Evolutionary conservation across 2,888 invertebrate genomes (phyloP).

Genomic region (Lycaena phlaeas): DNA sequence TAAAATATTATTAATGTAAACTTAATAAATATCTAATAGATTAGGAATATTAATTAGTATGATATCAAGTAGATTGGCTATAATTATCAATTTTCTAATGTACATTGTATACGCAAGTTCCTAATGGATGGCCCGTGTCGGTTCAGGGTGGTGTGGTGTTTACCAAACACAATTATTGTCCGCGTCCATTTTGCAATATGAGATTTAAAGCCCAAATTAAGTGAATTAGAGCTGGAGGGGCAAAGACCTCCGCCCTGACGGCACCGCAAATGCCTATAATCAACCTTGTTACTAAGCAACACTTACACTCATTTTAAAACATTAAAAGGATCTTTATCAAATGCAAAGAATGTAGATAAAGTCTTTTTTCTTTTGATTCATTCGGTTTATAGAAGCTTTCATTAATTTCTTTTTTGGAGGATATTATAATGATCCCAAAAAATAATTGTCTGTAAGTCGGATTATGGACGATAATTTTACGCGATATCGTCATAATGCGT

Average conservation of each 20-base stretch:
- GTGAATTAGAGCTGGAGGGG: constrained; percentile 57
- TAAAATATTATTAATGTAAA: too few species aligned
- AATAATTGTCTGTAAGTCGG: too few species aligned
- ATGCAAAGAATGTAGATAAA: not conserved
- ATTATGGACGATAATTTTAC: too few species aligned
- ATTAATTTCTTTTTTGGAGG: too few species aligned
- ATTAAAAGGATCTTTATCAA: not conserved
- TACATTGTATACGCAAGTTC: constrained; percentile 19
- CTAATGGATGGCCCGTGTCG: constrained; percentile 45
- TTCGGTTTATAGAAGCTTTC: too few species aligned
- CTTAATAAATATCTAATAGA: too few species aligned
- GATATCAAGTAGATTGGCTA: too few species aligned
- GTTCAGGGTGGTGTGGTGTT: constrained; percentile 36
- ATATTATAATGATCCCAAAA: too few species aligned
- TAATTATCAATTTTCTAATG: constrained; percentile 10
- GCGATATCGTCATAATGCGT: too few species aligned
- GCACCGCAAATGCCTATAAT: constrained; percentile 7
- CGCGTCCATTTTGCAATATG: constrained; percentile 64
- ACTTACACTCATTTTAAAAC: not conserved
- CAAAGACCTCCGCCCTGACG: constrained; percentile 27
- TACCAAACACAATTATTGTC: constrained; percentile 64
- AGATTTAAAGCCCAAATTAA: constrained; percentile 68
- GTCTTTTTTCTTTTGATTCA: too few species aligned
- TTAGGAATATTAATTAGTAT: too few species aligned
- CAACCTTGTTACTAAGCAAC: constrained; percentile 6